Percentiles rank a stretch among this genome's conserved stretches.
phyloP scores from a whole-genome alignment of 2,797 vertebrate species.

The Remorina albescens region DNA sequence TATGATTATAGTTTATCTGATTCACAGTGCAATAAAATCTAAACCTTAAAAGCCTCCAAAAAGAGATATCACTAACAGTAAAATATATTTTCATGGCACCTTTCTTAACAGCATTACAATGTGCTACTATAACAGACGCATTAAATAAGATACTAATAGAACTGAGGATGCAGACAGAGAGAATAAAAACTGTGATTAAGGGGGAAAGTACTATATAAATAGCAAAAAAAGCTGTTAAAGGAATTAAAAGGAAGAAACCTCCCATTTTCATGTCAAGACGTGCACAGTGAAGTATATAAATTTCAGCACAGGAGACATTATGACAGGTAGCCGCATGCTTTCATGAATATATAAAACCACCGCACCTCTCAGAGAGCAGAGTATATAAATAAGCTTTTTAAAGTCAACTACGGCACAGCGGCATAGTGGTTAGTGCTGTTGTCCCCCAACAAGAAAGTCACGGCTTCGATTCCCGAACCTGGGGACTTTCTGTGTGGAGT shows the following conservation, averaged over 20 bases:
- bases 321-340: neutral
- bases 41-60: constrained; percentile 25
- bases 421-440: too few species aligned
- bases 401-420: constrained; percentile 43
- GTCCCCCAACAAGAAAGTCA: too few species aligned
- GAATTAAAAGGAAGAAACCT: neutral
- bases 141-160: constrained; percentile 31
- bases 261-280: neutral
- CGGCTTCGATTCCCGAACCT: too few species aligned
- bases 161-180: constrained; percentile 11
- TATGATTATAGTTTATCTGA: constrained; percentile 40
- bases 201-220: neutral
- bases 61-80: constrained; percentile 9
- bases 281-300: neutral
- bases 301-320: neutral
- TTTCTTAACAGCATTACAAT: constrained; percentile 13
- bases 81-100: constrained; percentile 30
- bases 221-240: neutral
- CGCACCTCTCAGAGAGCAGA: neutral
- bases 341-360: constrained; percentile 5
- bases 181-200: constrained; percentile 27
- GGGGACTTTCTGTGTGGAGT: too few species aligned
- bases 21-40: constrained; percentile 19
- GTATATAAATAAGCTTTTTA: constrained; percentile 44
- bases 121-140: constrained; percentile 14